These are phyloP conservation scores for Ommatoiulus sabulosus DNA, from an alignment of 2,888 invertebrate species.

Conservation along the genomic window DNA sequence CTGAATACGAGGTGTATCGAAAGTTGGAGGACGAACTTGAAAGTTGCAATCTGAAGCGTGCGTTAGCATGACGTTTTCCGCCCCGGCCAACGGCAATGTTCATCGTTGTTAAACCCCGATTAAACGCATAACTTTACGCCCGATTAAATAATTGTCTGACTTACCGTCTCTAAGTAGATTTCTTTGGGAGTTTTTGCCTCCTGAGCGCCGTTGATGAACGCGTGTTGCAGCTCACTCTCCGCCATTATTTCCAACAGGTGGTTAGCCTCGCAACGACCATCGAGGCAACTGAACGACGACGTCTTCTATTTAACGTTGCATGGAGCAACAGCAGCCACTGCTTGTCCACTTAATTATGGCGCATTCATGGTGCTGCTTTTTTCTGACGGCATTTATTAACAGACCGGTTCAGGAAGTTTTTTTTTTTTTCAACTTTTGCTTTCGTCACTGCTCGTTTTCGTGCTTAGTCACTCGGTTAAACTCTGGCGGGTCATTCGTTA, in stretches of 20 bases:
- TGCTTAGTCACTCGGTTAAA: constrained; percentile 17
- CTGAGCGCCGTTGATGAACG: background rate
- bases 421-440: background rate
- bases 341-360: constrained; percentile 27
- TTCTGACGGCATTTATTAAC: constrained; percentile 32
- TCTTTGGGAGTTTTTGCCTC: background rate
- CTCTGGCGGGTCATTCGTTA: background rate
- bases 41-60: background rate
- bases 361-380: constrained; percentile 5
- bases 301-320: background rate
- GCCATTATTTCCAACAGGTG: constrained; percentile 49
- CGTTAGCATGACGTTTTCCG: background rate
- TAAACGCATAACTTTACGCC: background rate
- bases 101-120: background rate
- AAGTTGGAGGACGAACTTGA: background rate
- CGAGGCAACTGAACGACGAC: background rate
- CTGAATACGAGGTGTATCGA: background rate
- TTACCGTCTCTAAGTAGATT: constrained; percentile 52
- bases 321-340: background rate
- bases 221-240: constrained; percentile 38
- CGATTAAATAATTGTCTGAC: background rate
- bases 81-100: background rate
- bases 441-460: constrained; percentile 25
- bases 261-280: constrained; percentile 36
- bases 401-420: constrained; percentile 43